phyloP scores from a whole-genome alignment of 2,113 vertebrate species.

The Lonchura striata region DNA sequence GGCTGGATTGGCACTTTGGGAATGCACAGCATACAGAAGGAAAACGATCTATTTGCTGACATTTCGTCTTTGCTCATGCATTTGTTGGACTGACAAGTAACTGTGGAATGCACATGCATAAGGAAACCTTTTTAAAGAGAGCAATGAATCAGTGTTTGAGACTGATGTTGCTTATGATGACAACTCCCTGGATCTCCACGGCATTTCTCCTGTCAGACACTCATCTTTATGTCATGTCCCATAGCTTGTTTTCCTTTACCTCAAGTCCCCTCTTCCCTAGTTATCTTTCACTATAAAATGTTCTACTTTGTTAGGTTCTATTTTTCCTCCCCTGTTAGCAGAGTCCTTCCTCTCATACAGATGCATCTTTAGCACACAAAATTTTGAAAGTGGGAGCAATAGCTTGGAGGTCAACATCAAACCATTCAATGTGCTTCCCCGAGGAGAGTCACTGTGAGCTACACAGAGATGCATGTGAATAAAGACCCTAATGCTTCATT shows the following conservation, averaged over 20 bases:
- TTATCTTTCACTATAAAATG: not conserved
- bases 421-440: not conserved
- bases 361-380: not conserved
- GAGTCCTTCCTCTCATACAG: not conserved
- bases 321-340: not conserved
- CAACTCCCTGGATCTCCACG: not conserved
- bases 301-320: not conserved
- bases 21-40: not conserved
- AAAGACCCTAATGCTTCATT: constrained; percentile 32
- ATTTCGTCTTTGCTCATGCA: constrained; percentile 19
- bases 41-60: not conserved
- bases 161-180: not conserved
- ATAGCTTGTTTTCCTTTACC: not conserved
- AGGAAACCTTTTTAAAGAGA: not conserved
- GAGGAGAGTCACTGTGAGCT: constrained; percentile 13
- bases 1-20: not conserved
- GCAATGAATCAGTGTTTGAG: not conserved
- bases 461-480: not conserved
- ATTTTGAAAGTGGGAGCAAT: not conserved
- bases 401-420: constrained; percentile 16
- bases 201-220: not conserved
- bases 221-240: constrained; percentile 6
- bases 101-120: not conserved
- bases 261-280: not conserved
- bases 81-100: constrained; percentile 21